Evolutionary conservation across 2,888 invertebrate genomes (phyloP), one percentile per base, ranked within the genome.

Genomic region (Archaeoteleia sp.): DNA sequence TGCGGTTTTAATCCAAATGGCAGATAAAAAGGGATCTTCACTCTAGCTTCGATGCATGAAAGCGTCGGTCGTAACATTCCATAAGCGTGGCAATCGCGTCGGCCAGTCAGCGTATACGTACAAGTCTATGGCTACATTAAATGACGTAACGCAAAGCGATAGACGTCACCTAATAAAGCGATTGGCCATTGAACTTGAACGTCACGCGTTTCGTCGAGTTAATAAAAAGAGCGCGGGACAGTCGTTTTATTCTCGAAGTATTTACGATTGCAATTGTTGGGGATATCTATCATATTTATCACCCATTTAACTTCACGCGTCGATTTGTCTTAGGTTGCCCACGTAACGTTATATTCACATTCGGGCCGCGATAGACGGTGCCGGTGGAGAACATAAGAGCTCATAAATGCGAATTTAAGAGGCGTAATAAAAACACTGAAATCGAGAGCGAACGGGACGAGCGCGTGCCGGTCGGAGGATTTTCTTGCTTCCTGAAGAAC

Each of bases 371-470:
- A 72, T 73, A 72, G 73, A 74, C 67, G 63, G 58, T 61, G 73
- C 71, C 71, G 75, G 72, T 79, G 74, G 76, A 78, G 79, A 79
- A 78, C 82, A 82, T 85, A 84, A 85, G 83, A 85, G 85, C 84
- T 85, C 85, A 85, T 85, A 85, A 85, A 85, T 85, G 85, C 78
- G 85, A 85, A 85, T 85, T 85, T 85, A 85, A 85, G 82, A 85
- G 85, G 82, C 82, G 85, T 81, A 85, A 85, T 85, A 85, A 85
- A 85, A 85, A 84, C 84, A 84, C 85, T 85, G 83, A 85, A 85
- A 85, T 85, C 81, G 85, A 85, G 85, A 85, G 84, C 84, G 81
- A 84, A 83, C 78, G 81, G 81, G 77, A 60, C 75, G 71, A 76
- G 74, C 81, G 75, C 81, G 82, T 79, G 82, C 79, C 78, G 61